A percentile compares a stretch with the other conserved stretches of the same genome.
These are phyloP conservation scores for Diarsia brunnea DNA, from an alignment of 2,888 invertebrate genomes.

Conservation along the genomic window DNA sequence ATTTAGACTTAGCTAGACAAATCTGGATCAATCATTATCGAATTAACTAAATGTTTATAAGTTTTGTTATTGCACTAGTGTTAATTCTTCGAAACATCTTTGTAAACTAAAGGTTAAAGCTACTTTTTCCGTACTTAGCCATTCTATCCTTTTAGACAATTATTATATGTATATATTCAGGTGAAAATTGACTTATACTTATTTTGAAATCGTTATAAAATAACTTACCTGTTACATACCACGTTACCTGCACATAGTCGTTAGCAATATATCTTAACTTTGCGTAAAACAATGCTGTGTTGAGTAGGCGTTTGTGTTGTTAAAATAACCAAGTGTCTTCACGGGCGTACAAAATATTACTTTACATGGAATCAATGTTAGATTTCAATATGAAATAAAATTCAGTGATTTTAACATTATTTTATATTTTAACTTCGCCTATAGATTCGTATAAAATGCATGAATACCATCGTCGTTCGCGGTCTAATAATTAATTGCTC, in stretches of 20 bases:
- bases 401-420: constrained; percentile 63
- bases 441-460: constrained; percentile 86
- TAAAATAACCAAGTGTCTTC: neutral
- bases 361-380: constrained; percentile 22
- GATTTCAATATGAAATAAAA: constrained; percentile 42
- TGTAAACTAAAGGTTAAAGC: neutral
- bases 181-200: neutral
- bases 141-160: neutral
- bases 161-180: neutral
- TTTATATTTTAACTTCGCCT: constrained; percentile 77
- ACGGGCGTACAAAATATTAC: neutral
- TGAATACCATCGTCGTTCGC: constrained; percentile 79
- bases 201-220: neutral
- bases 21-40: neutral
- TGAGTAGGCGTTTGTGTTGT: constrained; percentile 26
- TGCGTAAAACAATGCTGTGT: neutral
- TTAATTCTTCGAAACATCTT: neutral
- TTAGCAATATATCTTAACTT: constrained; percentile 35
- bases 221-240: constrained; percentile 20
- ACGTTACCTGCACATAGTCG: constrained; percentile 21
- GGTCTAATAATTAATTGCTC: constrained; percentile 74
- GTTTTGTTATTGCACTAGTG: neutral
- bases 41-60: neutral
- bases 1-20: too few species aligned
- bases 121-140: neutral